These are phyloP conservation scores for Anableps anableps DNA, from an alignment of 2,797 vertebrate genomes.

Conservation along the genomic window DNA sequence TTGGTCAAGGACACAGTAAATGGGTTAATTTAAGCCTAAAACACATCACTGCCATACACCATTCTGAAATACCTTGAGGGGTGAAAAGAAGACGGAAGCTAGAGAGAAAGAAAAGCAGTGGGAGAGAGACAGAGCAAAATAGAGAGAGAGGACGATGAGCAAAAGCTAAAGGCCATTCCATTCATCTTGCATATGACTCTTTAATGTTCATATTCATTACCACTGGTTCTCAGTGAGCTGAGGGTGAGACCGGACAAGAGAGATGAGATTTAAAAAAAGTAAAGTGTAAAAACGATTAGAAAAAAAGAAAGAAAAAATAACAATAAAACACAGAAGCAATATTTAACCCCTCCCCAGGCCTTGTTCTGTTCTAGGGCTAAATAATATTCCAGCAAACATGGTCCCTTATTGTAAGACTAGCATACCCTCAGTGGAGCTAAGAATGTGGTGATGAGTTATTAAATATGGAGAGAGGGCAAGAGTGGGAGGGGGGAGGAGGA, in stretches of 20 bases:
- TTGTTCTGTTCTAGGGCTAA: slow-evolving; percentile 58
- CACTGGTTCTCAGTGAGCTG: slow-evolving; percentile 64
- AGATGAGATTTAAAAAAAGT: slow-evolving; percentile 33
- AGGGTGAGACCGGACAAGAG: slow-evolving; percentile 58
- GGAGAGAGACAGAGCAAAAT: slow-evolving; percentile 32
- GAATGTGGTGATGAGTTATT: slow-evolving; percentile 78
- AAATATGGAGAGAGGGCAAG: slow-evolving; percentile 76
- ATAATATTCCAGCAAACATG: slow-evolving; percentile 75
- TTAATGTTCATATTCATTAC: slow-evolving; percentile 80
- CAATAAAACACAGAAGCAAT: slow-evolving; percentile 26
- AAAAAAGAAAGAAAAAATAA: slow-evolving; percentile 10
- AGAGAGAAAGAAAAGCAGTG: slow-evolving; percentile 28
- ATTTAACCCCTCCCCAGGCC: slow-evolving; percentile 43
- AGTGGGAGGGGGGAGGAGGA: slow-evolving; percentile 58
- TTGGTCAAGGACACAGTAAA: slow-evolving; percentile 77
- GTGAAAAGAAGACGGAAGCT: slow-evolving; percentile 14
- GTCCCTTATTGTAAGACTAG: slow-evolving; percentile 76
- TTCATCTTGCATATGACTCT: slow-evolving; percentile 76
- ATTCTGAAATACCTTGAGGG: slow-evolving; percentile 62
- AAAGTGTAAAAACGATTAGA: neutral
- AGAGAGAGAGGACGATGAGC: slow-evolving; percentile 62
- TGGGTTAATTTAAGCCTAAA: slow-evolving; percentile 75
- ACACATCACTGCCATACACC: slow-evolving; percentile 56
- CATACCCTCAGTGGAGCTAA: slow-evolving; percentile 72
- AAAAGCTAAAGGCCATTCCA: slow-evolving; percentile 77